A percentile compares a stretch with the other conserved stretches of the same genome.
Conservation (phyloP, 2,888 invertebrate genomes). For the Cybosia mesomella region DNA sequence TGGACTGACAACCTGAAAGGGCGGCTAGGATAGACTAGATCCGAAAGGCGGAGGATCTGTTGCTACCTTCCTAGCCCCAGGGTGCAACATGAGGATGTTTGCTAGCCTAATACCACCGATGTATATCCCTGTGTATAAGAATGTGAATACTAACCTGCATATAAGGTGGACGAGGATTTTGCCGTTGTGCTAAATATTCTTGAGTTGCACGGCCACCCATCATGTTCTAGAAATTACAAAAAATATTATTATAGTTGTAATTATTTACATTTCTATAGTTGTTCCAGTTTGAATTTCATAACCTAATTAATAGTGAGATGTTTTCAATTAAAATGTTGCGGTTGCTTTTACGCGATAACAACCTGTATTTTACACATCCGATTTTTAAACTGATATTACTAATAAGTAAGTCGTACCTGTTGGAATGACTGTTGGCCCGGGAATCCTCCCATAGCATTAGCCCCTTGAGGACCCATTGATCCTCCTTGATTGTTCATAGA, state of each 20-base stretch:
- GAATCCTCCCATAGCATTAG: constrained; percentile 82
- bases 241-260: neutral
- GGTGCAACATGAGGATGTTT: neutral
- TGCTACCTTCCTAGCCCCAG: neutral
- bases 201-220: constrained; percentile 87
- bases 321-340: neutral
- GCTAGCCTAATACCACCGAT: neutral
- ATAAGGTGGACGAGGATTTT: constrained; percentile 88
- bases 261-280: neutral
- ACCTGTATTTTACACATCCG: too few species aligned
- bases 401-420: too few species aligned
- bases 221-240: constrained; percentile 83
- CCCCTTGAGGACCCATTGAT: constrained; percentile 83
- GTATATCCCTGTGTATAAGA: neutral
- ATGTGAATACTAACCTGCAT: constrained; percentile 85
- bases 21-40: too few species aligned
- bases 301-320: too few species aligned
- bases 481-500: constrained; percentile 84
- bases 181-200: constrained; percentile 88
- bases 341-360: neutral
- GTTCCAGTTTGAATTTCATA: neutral
- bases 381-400: too few species aligned
- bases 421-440: constrained; percentile 85
- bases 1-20: neutral
- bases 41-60: too few species aligned